Conservation (phyloP, 2,797 vertebrate genomes). For the Hoplostethus mediterraneus region DNA sequence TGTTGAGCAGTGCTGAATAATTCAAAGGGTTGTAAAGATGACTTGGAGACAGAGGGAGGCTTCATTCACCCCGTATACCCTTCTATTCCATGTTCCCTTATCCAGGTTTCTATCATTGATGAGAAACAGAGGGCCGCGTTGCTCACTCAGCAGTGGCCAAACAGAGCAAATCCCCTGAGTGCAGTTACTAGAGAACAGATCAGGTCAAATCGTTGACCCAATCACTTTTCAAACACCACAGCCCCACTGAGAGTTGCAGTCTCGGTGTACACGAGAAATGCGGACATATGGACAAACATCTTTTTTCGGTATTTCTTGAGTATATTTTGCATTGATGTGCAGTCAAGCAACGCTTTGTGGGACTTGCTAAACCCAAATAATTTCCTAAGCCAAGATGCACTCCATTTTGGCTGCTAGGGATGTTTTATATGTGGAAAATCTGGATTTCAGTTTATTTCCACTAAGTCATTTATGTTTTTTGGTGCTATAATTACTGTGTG, state of each 20-base stretch:
- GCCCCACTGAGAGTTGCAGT: slow-evolving; percentile 54
- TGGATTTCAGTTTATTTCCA: slow-evolving; percentile 23
- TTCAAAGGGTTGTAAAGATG: slow-evolving; percentile 75
- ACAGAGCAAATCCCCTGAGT: slow-evolving; percentile 70
- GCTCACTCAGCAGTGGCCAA: slow-evolving; percentile 71
- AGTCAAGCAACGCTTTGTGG: slow-evolving; percentile 40
- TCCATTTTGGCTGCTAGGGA: slow-evolving; percentile 20
- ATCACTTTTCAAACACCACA: slow-evolving; percentile 73
- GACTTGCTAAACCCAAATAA: slow-evolving; percentile 45
- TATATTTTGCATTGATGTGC: slow-evolving; percentile 44
- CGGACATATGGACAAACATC: background rate
- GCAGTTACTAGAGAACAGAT: slow-evolving; percentile 74
- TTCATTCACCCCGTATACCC: slow-evolving; percentile 74
- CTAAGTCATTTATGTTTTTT: background rate
- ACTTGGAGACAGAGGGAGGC: slow-evolving; percentile 64
- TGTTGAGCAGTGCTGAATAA: slow-evolving; percentile 66
- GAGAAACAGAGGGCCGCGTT: slow-evolving; percentile 66
- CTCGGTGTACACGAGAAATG: slow-evolving; percentile 14
- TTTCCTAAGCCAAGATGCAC: slow-evolving; percentile 34
- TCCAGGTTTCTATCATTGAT: slow-evolving; percentile 76
- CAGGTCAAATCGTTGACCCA: slow-evolving; percentile 76
- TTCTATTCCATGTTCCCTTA: slow-evolving; percentile 78
- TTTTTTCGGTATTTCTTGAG: slow-evolving; percentile 2
- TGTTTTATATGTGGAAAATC: slow-evolving; percentile 38
- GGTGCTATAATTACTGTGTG: slow-evolving; percentile 5